These are phyloP conservation scores for Pterobdella sp. DNA, from an alignment of 2,888 invertebrate genomes.

Conservation along the genomic window DNA sequence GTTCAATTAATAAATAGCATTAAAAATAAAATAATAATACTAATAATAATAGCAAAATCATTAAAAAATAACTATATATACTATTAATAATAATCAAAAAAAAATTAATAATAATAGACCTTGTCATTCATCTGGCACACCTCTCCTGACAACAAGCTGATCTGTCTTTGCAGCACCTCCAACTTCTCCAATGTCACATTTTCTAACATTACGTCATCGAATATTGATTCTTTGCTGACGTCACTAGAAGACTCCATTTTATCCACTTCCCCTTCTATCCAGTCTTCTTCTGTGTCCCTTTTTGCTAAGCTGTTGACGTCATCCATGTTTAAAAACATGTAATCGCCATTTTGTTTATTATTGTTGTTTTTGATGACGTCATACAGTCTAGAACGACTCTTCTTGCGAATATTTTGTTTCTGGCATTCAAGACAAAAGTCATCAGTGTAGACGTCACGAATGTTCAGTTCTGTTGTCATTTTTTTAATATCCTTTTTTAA, in stretches of 20 bases:
- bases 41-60: not conserved
- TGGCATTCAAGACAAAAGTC: too few species aligned
- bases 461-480: too few species aligned
- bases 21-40: too few species aligned
- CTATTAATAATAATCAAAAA: not conserved
- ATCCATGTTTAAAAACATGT: not conserved
- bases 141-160: constrained; percentile 3
- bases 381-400: not conserved
- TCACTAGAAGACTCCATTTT: not conserved
- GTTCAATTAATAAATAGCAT: too few species aligned
- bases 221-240: not conserved
- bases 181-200: not conserved
- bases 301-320: not conserved
- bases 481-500: too few species aligned
- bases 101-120: not conserved
- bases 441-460: too few species aligned
- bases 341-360: not conserved
- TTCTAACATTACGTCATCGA: not conserved
- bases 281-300: not conserved
- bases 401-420: too few species aligned
- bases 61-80: not conserved
- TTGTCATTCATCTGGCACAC: not conserved
- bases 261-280: not conserved
- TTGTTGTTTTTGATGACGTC: not conserved
- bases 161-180: constrained; percentile 6